Evolutionary conservation across 2,797 vertebrate genomes (phyloP).

Genomic region (Remorina albescens): DNA sequence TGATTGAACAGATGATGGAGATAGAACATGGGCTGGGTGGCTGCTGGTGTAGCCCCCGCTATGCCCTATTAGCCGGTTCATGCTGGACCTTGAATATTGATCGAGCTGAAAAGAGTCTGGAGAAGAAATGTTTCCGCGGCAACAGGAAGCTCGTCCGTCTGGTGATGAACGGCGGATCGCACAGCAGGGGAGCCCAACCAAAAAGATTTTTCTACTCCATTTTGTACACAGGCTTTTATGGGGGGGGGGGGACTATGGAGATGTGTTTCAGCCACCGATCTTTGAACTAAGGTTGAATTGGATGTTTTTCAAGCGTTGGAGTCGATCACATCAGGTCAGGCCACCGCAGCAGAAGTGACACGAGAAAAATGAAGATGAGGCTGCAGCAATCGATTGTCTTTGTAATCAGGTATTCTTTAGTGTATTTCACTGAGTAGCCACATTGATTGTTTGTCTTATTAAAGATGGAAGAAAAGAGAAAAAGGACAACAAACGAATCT

Average conservation of each 20-base stretch:
- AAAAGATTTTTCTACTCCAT: too few species aligned
- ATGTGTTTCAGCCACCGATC: neutral
- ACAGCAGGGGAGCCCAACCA: constrained; percentile 35
- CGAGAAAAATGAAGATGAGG: neutral
- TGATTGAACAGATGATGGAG: constrained; percentile 30
- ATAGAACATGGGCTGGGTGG: constrained; percentile 30
- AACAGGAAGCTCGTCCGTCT: constrained; percentile 11
- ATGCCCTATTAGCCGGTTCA: constrained; percentile 42
- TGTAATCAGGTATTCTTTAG: too few species aligned
- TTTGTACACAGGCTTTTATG: neutral
- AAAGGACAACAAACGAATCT: too few species aligned
- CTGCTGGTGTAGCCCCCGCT: constrained; percentile 13
- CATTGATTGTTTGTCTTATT: too few species aligned
- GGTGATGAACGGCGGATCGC: constrained; percentile 17
- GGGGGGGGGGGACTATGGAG: neutral
- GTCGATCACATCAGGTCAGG: constrained; percentile 11
- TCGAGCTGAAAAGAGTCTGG: constrained; percentile 12
- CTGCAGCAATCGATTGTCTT: too few species aligned
- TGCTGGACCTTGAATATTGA: constrained; percentile 53
- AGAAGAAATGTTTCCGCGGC: constrained; percentile 32
- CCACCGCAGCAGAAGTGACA: neutral
- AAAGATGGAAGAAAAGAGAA: too few species aligned
- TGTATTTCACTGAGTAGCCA: too few species aligned
- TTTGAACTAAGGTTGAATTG: too few species aligned
- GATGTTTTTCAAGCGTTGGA: constrained; percentile 27